Evolutionary conservation across 2,797 vertebrate genomes (phyloP).

Genomic region (Psittacula echo): DNA sequence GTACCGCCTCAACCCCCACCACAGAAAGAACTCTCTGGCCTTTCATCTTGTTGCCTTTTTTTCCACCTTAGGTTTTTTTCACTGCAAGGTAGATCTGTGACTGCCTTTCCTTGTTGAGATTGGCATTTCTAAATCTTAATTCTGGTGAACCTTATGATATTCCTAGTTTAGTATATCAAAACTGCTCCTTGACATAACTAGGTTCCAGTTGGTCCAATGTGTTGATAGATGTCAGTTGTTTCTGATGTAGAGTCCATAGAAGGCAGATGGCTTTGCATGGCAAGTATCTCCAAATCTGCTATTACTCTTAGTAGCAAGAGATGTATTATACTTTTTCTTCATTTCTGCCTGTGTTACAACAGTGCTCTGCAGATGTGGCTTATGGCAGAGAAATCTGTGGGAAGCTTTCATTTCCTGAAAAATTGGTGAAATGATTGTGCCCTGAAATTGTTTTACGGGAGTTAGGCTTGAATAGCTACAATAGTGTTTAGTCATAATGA

Average conservation of each 20-base stretch:
- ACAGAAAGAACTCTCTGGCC: neutral
- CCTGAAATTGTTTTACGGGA: neutral
- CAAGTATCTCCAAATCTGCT: conserved; percentile 1
- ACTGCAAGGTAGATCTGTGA: neutral
- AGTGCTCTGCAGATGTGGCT: conserved; percentile 1
- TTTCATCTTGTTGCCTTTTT: neutral
- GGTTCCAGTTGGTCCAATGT: conserved; percentile 9
- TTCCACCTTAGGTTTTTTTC: neutral
- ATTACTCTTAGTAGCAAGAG: neutral
- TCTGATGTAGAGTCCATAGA: neutral
- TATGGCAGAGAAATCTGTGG: neutral
- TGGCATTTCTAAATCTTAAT: neutral
- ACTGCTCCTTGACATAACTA: neutral
- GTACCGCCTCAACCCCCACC: neutral
- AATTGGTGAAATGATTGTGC: neutral
- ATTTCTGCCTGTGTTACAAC: neutral
- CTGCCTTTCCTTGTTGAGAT: neutral
- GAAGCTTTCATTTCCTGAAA: conserved; percentile 45
- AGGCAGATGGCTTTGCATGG: conserved; percentile 38
- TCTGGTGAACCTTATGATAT: neutral
- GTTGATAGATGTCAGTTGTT: conserved; percentile 29
- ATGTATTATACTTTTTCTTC: rapidly evolving
- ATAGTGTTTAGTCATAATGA: neutral
- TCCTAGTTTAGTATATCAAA: neutral
- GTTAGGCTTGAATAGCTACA: neutral